Evolutionary conservation across 2,113 vertebrate genomes (phyloP), one percentile per base, ranked within the genome.

Genomic region (Tetrao urogallus): DNA sequence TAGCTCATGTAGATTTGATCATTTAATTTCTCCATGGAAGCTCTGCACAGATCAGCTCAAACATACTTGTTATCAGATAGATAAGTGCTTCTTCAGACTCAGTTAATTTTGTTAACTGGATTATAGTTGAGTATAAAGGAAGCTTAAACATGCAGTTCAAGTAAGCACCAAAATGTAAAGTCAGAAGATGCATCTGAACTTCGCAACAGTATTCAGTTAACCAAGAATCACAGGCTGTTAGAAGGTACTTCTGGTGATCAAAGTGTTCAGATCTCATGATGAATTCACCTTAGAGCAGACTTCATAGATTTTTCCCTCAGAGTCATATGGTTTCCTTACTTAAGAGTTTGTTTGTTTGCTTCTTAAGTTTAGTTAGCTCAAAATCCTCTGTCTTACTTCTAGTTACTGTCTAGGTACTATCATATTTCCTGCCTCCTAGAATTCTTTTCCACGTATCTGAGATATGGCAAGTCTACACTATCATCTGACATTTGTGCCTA

Each of bases 81-180:
- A 7, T 14, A 3, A 42, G 5, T 43, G 4, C 1, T 21, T 69
- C 38, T 64, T 19, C 13, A 71, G 4, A 15, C 17, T n/a, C 25
- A 4, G 13, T 64, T n/a, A 5, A 17, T 3, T 1, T 0, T 20
- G 4, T 40, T 48, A 43, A 2, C 4, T 43, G 42, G 4, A 13
- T 32, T 72, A 8, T 8, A 10, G 24, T 7, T 28, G 11, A 6
- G 5, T 28, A 1, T 42, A 24, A 20, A 1, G 40, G 18, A 79
- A 76, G 1, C 5, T 75, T 36, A 60, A 27, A 25, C 16, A 27
- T 10, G 32, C 3, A 13, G 16, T 12, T 66, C 40, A 45, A 18
- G 45, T 3, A 28, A 56, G 2, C 14, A 52, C 6, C 3, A 38
- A 65, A 75, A 64, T 21, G 45, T 36, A 7, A 67, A 16, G 18